Percentiles rank a stretch among this genome's conserved stretches.
These are phyloP conservation scores for Salticus scenicus DNA, from an alignment of 2,888 invertebrate species.

Conservation along the genomic window DNA sequence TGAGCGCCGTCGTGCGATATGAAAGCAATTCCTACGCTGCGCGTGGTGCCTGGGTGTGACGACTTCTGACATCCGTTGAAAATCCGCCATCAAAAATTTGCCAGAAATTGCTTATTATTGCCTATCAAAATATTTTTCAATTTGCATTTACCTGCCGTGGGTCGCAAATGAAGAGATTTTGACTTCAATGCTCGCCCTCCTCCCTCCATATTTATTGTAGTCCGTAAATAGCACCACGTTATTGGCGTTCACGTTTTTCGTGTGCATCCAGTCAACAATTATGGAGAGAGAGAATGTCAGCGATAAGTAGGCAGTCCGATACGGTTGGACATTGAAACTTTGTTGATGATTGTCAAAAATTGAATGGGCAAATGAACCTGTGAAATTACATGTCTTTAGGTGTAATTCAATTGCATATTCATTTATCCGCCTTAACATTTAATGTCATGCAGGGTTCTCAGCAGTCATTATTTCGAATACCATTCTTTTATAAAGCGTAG, in stretches of 20 bases:
- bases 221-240: slow-evolving; percentile 37
- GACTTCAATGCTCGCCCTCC: background rate
- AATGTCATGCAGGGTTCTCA: too few relatives aligned
- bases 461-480: too few relatives aligned
- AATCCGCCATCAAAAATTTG: slow-evolving; percentile 49
- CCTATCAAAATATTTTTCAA: slow-evolving; percentile 46
- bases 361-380: background rate
- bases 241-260: slow-evolving; percentile 50
- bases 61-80: slow-evolving; percentile 63
- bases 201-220: background rate
- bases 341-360: background rate
- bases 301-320: background rate
- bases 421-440: too few relatives aligned
- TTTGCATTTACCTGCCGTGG: slow-evolving; percentile 64
- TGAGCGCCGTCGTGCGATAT: slow-evolving; percentile 63
- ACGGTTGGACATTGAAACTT: background rate
- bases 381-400: too few relatives aligned
- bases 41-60: slow-evolving; percentile 63
- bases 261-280: slow-evolving; percentile 21
- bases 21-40: slow-evolving; percentile 46
- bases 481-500: too few relatives aligned
- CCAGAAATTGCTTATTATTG: slow-evolving; percentile 54
- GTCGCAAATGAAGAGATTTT: slow-evolving; percentile 63
- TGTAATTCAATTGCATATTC: too few relatives aligned
- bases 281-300: background rate